Conservation (phyloP, 1,140 invertebrate species). For the Neocloeon triangulifer region DNA sequence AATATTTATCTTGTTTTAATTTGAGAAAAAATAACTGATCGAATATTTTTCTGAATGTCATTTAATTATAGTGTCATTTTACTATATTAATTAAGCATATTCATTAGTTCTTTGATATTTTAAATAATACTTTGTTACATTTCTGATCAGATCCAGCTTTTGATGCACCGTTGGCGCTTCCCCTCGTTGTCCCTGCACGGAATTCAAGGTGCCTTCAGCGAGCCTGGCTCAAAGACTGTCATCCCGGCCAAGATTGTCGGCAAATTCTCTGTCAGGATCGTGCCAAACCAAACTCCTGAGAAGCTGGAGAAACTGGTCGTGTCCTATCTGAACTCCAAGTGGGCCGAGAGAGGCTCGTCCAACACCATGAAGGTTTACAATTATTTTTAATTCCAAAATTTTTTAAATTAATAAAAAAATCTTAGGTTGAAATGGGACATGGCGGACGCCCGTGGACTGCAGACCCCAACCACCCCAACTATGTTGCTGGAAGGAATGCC, state of each 20-base stretch:
- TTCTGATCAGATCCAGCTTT: slow-evolving; percentile 32
- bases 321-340: slow-evolving; percentile 44
- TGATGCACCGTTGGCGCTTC: slow-evolving; percentile 82
- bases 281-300: slow-evolving; percentile 71
- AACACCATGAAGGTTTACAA: slow-evolving; percentile 65
- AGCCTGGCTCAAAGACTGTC: slow-evolving; percentile 81
- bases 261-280: slow-evolving; percentile 89
- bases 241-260: slow-evolving; percentile 87
- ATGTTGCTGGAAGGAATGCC: slow-evolving; percentile 65
- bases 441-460: slow-evolving; percentile 79
- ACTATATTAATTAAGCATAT: too few relatives aligned
- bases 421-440: slow-evolving; percentile 37
- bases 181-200: slow-evolving; percentile 81
- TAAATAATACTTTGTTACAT: too few relatives aligned
- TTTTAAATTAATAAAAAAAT: too few relatives aligned
- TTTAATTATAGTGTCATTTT: too few relatives aligned
- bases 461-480: slow-evolving; percentile 79
- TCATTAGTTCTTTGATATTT: too few relatives aligned
- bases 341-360: slow-evolving; percentile 45
- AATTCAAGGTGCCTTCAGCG: slow-evolving; percentile 82
- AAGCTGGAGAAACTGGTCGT: slow-evolving; percentile 49
- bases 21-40: too few relatives aligned
- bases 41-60: too few relatives aligned
- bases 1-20: too few relatives aligned
- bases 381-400: slow-evolving; percentile 4